A percentile compares a stretch with the other conserved stretches of the same genome.
Conservation (phyloP, 2,888 invertebrate species). For the Beris morrisii region DNA sequence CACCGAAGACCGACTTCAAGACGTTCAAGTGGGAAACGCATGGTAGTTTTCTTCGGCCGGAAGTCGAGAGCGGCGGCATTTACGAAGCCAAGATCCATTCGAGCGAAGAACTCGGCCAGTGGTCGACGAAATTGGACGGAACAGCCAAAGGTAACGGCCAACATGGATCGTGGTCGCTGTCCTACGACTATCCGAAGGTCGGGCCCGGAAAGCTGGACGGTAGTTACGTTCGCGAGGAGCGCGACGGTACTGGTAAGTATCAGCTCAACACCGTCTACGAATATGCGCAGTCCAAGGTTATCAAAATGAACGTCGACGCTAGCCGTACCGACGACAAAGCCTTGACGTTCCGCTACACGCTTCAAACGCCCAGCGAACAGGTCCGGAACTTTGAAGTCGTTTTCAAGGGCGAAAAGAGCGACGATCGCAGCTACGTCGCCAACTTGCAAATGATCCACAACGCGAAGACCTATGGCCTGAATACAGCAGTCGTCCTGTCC, state of each 20-base stretch:
- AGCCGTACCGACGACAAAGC: slow-evolving; percentile 52
- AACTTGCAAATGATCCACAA: slow-evolving; percentile 59
- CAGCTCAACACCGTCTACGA: slow-evolving; percentile 45
- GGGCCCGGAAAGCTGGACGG: slow-evolving; percentile 47
- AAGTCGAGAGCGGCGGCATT: slow-evolving; percentile 39
- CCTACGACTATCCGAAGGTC: slow-evolving; percentile 36
- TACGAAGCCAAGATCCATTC: slow-evolving; percentile 43
- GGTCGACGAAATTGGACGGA: slow-evolving; percentile 41
- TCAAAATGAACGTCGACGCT: slow-evolving; percentile 53
- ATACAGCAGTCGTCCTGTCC: slow-evolving; percentile 60
- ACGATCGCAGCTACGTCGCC: slow-evolving; percentile 55
- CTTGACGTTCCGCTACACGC: slow-evolving; percentile 55
- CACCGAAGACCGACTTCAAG: slow-evolving; percentile 63
- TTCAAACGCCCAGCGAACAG: slow-evolving; percentile 58
- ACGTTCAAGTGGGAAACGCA: slow-evolving; percentile 47
- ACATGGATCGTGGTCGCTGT: slow-evolving; percentile 44
- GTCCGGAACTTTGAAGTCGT: slow-evolving; percentile 59
- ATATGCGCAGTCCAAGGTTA: slow-evolving; percentile 50
- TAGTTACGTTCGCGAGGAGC: slow-evolving; percentile 45
- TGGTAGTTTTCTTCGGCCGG: slow-evolving; percentile 49
- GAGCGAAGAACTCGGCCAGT: slow-evolving; percentile 43
- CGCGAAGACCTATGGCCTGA: slow-evolving; percentile 62
- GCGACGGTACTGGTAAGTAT: slow-evolving; percentile 43
- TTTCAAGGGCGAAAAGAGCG: slow-evolving; percentile 49
- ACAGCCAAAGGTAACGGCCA: slow-evolving; percentile 43